These are phyloP conservation scores for Yasuhikotakia modesta DNA, from an alignment of 2,797 vertebrate species.

Conservation along the genomic window DNA sequence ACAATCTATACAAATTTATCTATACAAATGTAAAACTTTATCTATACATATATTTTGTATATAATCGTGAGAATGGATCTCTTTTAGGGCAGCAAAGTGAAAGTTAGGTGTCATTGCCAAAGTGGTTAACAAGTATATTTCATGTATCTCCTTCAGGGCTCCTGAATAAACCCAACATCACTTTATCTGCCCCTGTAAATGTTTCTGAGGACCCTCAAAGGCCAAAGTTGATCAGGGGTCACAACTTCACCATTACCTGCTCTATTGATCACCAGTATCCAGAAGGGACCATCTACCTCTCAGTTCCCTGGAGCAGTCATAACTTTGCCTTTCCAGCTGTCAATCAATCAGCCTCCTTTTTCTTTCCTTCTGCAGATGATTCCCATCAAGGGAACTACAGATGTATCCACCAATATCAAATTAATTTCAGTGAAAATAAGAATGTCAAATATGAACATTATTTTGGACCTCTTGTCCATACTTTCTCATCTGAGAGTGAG, in stretches of 20 bases:
- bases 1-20: too few species aligned
- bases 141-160: background rate
- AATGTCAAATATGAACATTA: too few species aligned
- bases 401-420: slow-evolving; percentile 56
- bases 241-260: too few species aligned
- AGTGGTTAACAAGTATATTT: too few species aligned
- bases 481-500: slow-evolving; percentile 21
- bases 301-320: slow-evolving; percentile 6
- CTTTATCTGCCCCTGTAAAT: background rate
- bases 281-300: slow-evolving; percentile 54
- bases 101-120: too few species aligned
- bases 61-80: too few species aligned
- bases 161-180: slow-evolving; percentile 2
- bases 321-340: slow-evolving; percentile 35
- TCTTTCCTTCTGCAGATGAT: slow-evolving; percentile 27
- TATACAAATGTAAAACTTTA: too few species aligned
- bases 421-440: background rate
- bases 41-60: too few species aligned
- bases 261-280: slow-evolving; percentile 30
- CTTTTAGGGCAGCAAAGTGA: too few species aligned
- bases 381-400: slow-evolving; percentile 52
- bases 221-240: background rate
- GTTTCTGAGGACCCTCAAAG: background rate
- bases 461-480: background rate
- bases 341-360: slow-evolving; percentile 55